Evolutionary conservation across 1,140 invertebrate genomes (phyloP).

Genomic region (Achatina immaculata): DNA sequence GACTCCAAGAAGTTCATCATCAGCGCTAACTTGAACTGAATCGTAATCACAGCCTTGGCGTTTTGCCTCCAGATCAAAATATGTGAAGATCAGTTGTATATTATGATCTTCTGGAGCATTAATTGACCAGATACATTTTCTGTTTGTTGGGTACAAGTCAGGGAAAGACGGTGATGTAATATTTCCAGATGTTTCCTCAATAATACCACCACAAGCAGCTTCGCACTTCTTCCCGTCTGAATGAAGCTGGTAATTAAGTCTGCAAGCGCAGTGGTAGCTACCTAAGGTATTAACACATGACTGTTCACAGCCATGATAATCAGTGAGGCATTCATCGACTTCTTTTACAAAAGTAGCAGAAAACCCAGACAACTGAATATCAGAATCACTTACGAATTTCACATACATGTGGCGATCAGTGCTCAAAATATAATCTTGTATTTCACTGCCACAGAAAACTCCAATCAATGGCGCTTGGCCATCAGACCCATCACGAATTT

Average conservation of each 20-base stretch:
- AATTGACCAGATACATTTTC: conserved; percentile 98
- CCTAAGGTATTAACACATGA: conserved; percentile 95
- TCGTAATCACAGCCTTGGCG: conserved; percentile 98
- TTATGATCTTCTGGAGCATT: conserved; percentile 89
- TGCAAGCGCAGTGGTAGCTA: conserved; percentile 93
- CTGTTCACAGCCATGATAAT: conserved; percentile 94
- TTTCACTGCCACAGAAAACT: conserved; percentile 94
- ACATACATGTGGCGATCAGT: conserved; percentile 90
- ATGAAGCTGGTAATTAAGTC: conserved; percentile 94
- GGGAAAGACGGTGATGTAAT: conserved; percentile 96
- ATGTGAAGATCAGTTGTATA: conserved; percentile 97
- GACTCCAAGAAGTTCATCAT: conserved; percentile 81
- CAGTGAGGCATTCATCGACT: conserved; percentile 90
- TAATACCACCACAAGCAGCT: conserved; percentile 95
- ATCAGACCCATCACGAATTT: conserved; percentile 71
- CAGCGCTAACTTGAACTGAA: conserved; percentile 89
- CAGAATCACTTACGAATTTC: conserved; percentile 96
- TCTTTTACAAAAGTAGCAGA: conserved; percentile 74
- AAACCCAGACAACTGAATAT: conserved; percentile 81
- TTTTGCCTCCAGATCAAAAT: conserved; percentile 97
- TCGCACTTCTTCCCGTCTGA: conserved; percentile 97
- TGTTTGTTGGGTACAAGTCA: conserved; percentile 91
- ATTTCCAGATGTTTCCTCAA: conserved; percentile 91
- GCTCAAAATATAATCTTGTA: conserved; percentile 89
- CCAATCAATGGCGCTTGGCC: conserved; percentile 84